Evolutionary conservation across 1,140 invertebrate genomes (phyloP), one percentile per base, ranked within the genome.

Genomic region (Heterodera schachtii): DNA sequence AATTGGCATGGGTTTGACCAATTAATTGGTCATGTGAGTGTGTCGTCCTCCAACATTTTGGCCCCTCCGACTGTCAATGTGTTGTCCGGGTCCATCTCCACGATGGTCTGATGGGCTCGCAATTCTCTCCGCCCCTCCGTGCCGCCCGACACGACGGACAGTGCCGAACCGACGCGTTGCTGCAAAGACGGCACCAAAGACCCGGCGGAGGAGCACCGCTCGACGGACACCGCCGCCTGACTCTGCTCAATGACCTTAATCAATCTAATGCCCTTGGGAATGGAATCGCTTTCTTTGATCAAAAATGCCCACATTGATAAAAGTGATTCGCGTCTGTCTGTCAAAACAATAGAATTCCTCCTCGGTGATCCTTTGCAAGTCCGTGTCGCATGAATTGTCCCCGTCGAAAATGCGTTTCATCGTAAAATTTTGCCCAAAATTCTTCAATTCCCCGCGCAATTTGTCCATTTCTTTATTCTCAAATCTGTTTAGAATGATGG

Each of bases 301-400:
- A 60, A 60, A 67, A 70, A n/a, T 47, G n/a, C 76, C 13, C 9
- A 78, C 76, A 69, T 78, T 70, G 70, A 78, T 69, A 46, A 78
- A 78, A 46, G 70, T 78, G 16, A 78, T 46, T 19, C 70, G 66
- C 66, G 47, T 47, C n/a, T 69, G 47, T n/a, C 11, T 64, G 31
- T 78, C 41, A 67, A 78, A 78, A n/a, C 70, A 78, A n/a, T 78
- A 78, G 47, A 78, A 78, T 21, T 78, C 76, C 44, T 78, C 76
- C 64, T 78, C 76, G 11, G 16, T 44, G 49, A 78, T 69, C 21
- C 70, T 78, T 64, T 13, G 9, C 19, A 60, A 60, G 0, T 60
- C 19, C 57, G 5, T 1, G 3, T 19, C 31, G n/a, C n/a, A n/a
- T n/a, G n/a, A n/a, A n/a, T n/a, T 7, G 16, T 46, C 11, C 70